Evolutionary conservation across 1,140 invertebrate genomes (phyloP).

Genomic region (Coenobita brevimanus): DNA sequence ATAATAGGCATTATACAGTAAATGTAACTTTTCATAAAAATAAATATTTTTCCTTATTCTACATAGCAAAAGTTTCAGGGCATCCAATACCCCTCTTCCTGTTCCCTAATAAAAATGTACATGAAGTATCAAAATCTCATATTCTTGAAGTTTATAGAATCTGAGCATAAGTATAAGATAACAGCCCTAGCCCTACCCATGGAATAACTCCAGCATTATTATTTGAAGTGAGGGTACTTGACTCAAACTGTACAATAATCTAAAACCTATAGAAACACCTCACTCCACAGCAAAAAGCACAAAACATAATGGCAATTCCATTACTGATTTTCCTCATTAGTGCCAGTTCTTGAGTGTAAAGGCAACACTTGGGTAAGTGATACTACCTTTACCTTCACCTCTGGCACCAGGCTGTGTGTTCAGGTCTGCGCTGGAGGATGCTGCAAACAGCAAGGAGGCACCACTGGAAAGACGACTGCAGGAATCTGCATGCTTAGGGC

Average conservation of each 20-base stretch:
- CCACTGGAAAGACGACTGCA: not conserved
- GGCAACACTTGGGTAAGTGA: constrained; percentile 35
- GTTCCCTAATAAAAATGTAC: not conserved
- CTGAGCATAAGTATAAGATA: constrained; percentile 9
- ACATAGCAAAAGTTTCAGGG: constrained; percentile 31
- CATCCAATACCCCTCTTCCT: constrained; percentile 26
- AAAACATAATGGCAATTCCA: not conserved
- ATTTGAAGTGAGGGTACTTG: not conserved
- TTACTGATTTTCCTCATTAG: constrained; percentile 2
- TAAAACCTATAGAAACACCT: too few species aligned
- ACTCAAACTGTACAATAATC: not conserved
- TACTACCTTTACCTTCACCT: not conserved
- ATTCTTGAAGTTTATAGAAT: not conserved
- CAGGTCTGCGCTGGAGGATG: not conserved
- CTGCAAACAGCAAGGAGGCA: not conserved
- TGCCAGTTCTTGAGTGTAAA: constrained; percentile 43
- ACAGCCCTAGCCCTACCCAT: constrained; percentile 41
- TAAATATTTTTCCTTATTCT: constrained; percentile 41
- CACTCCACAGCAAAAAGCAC: not conserved
- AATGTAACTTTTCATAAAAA: constrained; percentile 54
- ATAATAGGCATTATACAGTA: constrained; percentile 27
- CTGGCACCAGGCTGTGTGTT: not conserved
- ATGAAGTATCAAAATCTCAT: not conserved
- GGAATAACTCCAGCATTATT: constrained; percentile 17
- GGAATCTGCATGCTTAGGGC: not conserved